These are phyloP conservation scores for Trichonephila inaurata DNA, from an alignment of 1,140 invertebrate species.

Conservation along the genomic window DNA sequence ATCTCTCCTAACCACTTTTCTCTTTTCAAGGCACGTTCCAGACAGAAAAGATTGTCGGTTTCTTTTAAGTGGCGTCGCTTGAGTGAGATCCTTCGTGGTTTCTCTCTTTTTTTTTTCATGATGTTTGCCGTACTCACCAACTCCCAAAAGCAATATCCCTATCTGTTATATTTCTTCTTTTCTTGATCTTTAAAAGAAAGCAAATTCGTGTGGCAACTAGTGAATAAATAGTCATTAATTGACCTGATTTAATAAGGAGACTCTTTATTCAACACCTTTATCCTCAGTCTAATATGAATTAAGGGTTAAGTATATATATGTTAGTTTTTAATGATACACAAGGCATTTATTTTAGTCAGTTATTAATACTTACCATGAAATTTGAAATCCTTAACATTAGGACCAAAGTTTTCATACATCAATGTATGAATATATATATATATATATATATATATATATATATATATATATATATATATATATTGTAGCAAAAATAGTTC, in stretches of 20 bases:
- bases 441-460: too few species aligned
- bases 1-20: neutral
- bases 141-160: conserved; percentile 10
- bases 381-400: too few species aligned
- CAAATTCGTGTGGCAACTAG: neutral
- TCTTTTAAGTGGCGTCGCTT: conserved; percentile 64
- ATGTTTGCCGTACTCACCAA: conserved; percentile 56
- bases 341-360: too few species aligned
- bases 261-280: neutral
- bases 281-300: neutral
- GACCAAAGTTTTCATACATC: too few species aligned
- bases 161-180: neutral
- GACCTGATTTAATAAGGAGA: neutral
- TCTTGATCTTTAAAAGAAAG: neutral
- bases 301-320: too few species aligned
- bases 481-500: too few species aligned
- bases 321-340: too few species aligned
- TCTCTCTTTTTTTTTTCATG: conserved; percentile 12
- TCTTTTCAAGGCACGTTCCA: conserved; percentile 27
- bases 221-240: conserved; percentile 42
- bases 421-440: too few species aligned
- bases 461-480: too few species aligned
- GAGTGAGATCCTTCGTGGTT: conserved; percentile 39
- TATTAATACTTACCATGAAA: too few species aligned
- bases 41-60: conserved; percentile 20